phyloP scores from a whole-genome alignment of 2,113 vertebrate genomes.

The Abramis brama region DNA sequence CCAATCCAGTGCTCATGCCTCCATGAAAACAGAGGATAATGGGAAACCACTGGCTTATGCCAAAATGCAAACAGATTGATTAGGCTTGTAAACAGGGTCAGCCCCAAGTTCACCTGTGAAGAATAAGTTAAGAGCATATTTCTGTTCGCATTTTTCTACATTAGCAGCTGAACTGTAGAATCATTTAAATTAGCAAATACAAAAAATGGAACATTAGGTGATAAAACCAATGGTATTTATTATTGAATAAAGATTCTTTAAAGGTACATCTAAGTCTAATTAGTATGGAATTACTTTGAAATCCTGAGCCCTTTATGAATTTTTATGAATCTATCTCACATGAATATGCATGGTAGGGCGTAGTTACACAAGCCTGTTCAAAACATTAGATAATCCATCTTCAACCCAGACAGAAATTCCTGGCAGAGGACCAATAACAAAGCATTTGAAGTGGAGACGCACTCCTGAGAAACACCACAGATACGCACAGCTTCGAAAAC shows the following conservation, averaged over 20 bases:
- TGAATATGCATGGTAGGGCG: neutral
- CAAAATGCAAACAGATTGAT: conserved; percentile 44
- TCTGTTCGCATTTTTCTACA: neutral
- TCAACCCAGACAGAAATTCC: conserved; percentile 20
- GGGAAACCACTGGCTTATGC: conserved; percentile 39
- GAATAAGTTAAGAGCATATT: neutral
- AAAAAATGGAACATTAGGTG: neutral
- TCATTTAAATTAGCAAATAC: neutral
- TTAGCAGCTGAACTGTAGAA: neutral
- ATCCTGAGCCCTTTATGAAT: neutral
- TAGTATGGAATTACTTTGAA: neutral
- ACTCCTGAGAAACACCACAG: neutral
- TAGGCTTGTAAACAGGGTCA: conserved; percentile 46
- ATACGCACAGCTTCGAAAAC: neutral
- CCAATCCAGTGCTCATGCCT: conserved; percentile 48
- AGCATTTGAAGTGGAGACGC: neutral
- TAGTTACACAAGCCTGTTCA: neutral
- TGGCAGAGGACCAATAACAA: conserved; percentile 27
- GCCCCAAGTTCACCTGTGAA: conserved; percentile 9
- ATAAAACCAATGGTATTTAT: neutral
- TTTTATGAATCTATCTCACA: conserved; percentile 7
- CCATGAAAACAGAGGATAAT: conserved; percentile 37
- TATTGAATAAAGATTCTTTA: neutral
- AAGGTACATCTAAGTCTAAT: neutral
- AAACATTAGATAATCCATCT: conserved; percentile 21